These are phyloP conservation scores for Pseudorhiza aurosa DNA, from an alignment of 30 jellyfish, hydroid and myxozoan species.

Conservation along the genomic window DNA sequence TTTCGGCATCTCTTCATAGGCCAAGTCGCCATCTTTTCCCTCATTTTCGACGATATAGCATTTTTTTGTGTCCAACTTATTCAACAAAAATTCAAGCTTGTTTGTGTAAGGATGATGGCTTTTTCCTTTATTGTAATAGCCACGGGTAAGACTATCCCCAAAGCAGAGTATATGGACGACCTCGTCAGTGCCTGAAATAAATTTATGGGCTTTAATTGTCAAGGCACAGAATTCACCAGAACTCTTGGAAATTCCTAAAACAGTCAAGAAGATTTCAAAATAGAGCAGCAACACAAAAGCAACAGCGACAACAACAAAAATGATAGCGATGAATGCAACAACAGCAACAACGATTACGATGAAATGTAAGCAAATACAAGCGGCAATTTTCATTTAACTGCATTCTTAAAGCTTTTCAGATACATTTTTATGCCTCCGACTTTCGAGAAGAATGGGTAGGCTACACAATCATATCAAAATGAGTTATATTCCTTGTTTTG, in stretches of 20 bases:
- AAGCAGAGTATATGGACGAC: slow-evolving; percentile 85
- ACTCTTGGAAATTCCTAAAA: not conserved
- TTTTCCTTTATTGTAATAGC: slow-evolving; percentile 95
- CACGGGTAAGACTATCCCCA: slow-evolving; percentile 97
- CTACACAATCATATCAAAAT: no score
- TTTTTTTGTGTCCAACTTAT: slow-evolving; percentile 81
- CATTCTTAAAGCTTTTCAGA: no score
- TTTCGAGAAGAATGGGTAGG: no score
- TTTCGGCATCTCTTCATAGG: slow-evolving; percentile 92
- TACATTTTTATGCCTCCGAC: no score
- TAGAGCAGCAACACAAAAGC: no score
- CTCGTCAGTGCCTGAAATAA: slow-evolving; percentile 79
- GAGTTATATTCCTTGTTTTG: no score
- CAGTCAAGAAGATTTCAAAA: no score
- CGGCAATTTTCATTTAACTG: no score
- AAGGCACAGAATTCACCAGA: not conserved
- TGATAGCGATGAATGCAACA: no score
- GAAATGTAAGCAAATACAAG: no score
- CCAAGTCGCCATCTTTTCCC: slow-evolving; percentile 97
- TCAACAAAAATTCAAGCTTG: slow-evolving; percentile 73
- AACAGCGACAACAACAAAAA: no score
- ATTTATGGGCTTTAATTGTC: not conserved
- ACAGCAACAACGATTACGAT: no score
- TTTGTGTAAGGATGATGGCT: slow-evolving; percentile 96
- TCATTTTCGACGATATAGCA: slow-evolving; percentile 89